These are phyloP conservation scores for Clarias batrachus DNA, from an alignment of 2,113 vertebrate species.

Conservation along the genomic window DNA sequence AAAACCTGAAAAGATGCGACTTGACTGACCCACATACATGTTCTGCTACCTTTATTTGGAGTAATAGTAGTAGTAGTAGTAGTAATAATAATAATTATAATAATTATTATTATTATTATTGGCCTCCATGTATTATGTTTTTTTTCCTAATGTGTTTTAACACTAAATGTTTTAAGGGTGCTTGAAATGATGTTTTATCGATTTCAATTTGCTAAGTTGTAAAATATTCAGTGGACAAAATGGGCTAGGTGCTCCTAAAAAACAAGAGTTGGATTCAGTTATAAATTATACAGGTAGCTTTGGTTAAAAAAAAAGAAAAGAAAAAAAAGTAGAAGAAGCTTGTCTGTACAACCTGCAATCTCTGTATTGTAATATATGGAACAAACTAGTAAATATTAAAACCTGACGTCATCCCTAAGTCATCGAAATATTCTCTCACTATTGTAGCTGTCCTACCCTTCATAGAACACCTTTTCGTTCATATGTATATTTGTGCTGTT, in stretches of 20 bases:
- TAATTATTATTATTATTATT: conserved; percentile 17
- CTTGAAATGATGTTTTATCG: background rate
- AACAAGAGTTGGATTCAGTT: background rate
- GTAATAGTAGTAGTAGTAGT: background rate
- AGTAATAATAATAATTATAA: background rate
- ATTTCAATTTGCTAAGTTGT: conserved; percentile 16
- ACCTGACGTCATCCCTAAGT: background rate
- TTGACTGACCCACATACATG: conserved; percentile 32
- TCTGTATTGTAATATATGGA: conserved; percentile 30
- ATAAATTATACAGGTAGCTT: background rate
- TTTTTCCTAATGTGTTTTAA: conserved; percentile 10
- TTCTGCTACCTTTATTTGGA: conserved; percentile 23
- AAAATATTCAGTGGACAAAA: conserved; percentile 29
- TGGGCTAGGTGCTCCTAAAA: background rate
- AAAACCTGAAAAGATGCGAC: background rate
- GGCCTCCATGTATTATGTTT: background rate
- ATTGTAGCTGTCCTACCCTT: background rate
- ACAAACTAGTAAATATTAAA: conserved; percentile 21
- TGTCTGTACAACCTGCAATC: background rate
- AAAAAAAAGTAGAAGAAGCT: background rate
- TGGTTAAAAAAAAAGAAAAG: too few relatives aligned
- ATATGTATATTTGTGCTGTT: conserved; percentile 26
- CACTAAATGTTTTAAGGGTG: background rate
- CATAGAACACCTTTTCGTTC: background rate
- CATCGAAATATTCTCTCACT: background rate